Base-by-base conservation (phyloP, 1,140 invertebrate species). In the Pogonomyrmex californicus region DNA sequence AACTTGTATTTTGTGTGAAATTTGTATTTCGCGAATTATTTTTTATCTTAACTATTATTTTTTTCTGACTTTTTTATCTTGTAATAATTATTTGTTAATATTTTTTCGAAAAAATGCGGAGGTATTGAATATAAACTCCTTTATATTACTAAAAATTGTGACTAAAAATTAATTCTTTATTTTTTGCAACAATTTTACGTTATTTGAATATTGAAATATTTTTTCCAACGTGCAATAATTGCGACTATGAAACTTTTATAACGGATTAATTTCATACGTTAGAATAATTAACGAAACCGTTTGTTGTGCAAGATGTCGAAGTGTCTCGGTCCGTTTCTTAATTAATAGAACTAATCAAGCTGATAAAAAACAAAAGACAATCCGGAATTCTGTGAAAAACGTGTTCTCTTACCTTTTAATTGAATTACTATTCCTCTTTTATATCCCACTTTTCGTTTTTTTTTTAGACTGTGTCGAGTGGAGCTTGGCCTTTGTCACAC, bases 321-420 rank as follows among this genome's bases (percentile, higher is more conserved):
- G 36, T 12, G 65, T 44, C 49, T 30, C 47, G 33, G 17, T 23
- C 47, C 12, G 85, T 66, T 44, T 23, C 36, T 56, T 85, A 87
- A 87, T 87, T 87, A 87, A 87, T 83, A 66, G 65, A 70, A 75
- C 51, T 85, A 87, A 87, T 87, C 86, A 62, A 81, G 36, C n/a
- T 3, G 30, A 56, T 23, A 68, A 78, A 54, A 78, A 78, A 73
- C 82, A 47, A 85, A 77, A 49, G 17, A 23, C 36, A 14, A 9
- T 36, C 49, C 75, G 36, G 17, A 44, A 36, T 86, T 82, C 36
- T 12, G 44, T 66, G 14, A 70, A 70, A 82, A 82, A 62, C 47
- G 44, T 68, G 30, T 86, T 60, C 54, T 4, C 71, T 47, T 65
- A 30, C 41, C 38, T 44, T 79, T 60, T 82, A 86, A 86, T 86